Evolutionary conservation across 2,113 vertebrate species (phyloP).

Genomic region (Psilopsiagon aymara): DNA sequence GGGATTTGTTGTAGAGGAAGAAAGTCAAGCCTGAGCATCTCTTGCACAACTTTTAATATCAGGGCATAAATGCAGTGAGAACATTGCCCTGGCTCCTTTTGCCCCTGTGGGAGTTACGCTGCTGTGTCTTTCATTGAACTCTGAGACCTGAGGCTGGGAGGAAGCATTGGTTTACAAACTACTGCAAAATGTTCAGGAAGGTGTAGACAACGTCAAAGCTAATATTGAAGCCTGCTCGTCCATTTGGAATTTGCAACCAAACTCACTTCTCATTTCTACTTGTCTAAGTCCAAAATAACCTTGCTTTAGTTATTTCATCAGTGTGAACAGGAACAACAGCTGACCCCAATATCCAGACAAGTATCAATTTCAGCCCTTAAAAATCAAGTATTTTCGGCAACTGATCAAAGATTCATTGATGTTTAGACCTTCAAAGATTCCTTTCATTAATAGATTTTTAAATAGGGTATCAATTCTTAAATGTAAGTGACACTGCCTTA

Average conservation of each 20-base stretch:
- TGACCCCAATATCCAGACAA: neutral
- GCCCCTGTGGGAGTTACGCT: neutral
- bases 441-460: neutral
- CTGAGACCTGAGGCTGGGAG: neutral
- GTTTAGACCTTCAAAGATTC: neutral
- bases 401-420: neutral
- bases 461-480: neutral
- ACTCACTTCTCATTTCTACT: neutral
- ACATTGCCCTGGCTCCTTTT: neutral
- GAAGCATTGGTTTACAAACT: neutral
- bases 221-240: neutral
- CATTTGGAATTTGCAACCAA: neutral
- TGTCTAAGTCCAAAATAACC: neutral
- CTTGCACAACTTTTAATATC: neutral
- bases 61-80: neutral
- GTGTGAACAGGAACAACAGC: neutral
- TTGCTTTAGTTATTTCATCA: neutral
- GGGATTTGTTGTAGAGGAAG: neutral
- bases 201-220: neutral
- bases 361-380: neutral
- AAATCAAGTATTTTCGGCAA: neutral
- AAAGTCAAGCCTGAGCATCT: neutral
- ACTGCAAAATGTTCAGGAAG: neutral
- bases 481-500: neutral
- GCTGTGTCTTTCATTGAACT: neutral